A percentile compares a stretch with the other conserved stretches of the same genome.
Conservation (phyloP, 2,888 invertebrate species). For the Cephus pygmeus region DNA sequence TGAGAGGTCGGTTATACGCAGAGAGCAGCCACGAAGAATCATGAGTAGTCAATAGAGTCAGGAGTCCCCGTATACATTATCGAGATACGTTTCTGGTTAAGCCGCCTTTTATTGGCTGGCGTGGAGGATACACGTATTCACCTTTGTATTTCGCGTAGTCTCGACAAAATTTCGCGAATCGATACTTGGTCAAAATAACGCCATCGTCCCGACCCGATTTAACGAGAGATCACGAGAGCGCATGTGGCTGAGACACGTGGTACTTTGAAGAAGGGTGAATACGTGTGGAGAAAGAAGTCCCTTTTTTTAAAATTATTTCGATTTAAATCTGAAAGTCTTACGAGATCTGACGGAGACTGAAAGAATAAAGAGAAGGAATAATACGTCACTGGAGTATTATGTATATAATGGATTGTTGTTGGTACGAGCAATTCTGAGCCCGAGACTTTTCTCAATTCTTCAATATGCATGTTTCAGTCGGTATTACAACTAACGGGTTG, state of each 20-base stretch:
- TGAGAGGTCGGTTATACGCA: conserved; percentile 33
- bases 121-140: neutral
- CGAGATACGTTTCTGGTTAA: neutral
- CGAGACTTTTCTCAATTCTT: neutral
- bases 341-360: neutral
- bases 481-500: neutral
- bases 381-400: neutral
- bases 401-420: too few relatives aligned
- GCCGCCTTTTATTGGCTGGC: neutral
- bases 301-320: neutral
- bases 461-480: neutral
- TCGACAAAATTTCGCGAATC: neutral
- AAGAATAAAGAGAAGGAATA: neutral
- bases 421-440: neutral
- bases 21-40: neutral
- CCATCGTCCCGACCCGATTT: neutral
- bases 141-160: neutral
- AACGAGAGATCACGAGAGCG: neutral
- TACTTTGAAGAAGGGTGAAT: neutral
- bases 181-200: neutral
- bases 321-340: neutral
- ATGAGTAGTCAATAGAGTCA: neutral
- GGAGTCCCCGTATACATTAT: neutral
- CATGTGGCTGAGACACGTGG: neutral
- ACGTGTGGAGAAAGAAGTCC: neutral